phyloP scores from a whole-genome alignment of 2,888 invertebrate genomes.

The Torymus auratus region DNA sequence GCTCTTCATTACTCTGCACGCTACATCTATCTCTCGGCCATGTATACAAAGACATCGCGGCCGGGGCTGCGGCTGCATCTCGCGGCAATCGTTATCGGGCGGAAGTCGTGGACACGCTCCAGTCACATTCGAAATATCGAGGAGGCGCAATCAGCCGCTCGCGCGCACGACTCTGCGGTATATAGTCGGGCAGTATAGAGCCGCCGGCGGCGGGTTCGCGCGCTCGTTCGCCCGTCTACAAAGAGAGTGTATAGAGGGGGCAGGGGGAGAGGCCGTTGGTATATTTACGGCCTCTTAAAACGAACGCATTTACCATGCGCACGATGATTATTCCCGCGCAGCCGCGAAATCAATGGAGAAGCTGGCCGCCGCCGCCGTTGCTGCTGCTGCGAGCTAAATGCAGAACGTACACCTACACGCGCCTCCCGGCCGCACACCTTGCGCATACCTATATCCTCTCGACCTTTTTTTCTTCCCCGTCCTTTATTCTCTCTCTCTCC shows the following conservation, averaged over 20 bases:
- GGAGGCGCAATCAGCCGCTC: slow-evolving; percentile 33
- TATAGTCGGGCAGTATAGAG: neutral
- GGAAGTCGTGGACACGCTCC: slow-evolving; percentile 54
- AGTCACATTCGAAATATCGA: slow-evolving; percentile 50
- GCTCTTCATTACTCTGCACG: slow-evolving; percentile 45
- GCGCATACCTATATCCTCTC: slow-evolving; percentile 15
- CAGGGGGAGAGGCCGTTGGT: neutral
- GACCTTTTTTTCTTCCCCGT: neutral
- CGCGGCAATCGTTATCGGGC: slow-evolving; percentile 55
- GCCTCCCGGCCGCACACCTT: slow-evolving; percentile 42
- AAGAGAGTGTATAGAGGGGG: neutral
- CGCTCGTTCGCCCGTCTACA: neutral
- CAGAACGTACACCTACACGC: slow-evolving; percentile 17
- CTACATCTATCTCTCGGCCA: neutral
- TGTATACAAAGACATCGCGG: slow-evolving; percentile 29
- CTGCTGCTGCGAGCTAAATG: slow-evolving; percentile 19
- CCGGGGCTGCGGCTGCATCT: slow-evolving; percentile 19
- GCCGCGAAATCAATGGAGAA: slow-evolving; percentile 34
- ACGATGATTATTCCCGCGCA: slow-evolving; percentile 39
- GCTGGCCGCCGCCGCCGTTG: neutral
- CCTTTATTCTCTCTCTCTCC: neutral
- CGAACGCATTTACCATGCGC: slow-evolving; percentile 31
- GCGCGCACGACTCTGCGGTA: neutral
- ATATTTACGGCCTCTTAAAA: slow-evolving; percentile 52
- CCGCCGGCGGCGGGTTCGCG: neutral